Evolutionary conservation across 30 jellyfish, hydroid and myxozoan genomes (phyloP).

Genomic region (Chrysaora quinquecirrha): DNA sequence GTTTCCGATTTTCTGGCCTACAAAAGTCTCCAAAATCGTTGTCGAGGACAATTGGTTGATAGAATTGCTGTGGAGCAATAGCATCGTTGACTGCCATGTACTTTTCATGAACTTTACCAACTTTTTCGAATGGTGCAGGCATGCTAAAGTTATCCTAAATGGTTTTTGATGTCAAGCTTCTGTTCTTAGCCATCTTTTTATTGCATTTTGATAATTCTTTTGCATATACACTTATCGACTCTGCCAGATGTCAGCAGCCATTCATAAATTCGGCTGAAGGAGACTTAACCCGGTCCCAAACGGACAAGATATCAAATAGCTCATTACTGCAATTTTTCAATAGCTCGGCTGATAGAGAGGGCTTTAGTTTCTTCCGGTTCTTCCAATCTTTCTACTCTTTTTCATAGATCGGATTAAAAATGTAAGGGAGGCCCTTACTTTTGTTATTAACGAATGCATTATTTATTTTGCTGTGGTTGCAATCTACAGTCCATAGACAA

Average conservation of each 20-base stretch:
- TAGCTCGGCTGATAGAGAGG: constrained; percentile 6
- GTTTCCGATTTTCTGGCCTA: constrained; percentile 1
- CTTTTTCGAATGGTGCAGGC: constrained; percentile 24
- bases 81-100: not conserved
- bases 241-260: constrained; percentile 21
- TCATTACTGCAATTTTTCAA: not conserved
- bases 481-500: constrained; percentile 8
- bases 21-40: not conserved
- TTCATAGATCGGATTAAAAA: constrained; percentile 2
- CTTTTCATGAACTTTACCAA: not conserved
- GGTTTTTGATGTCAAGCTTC: not conserved
- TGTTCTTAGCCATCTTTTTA: not conserved
- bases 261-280: constrained; percentile 3
- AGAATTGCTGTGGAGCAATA: not conserved
- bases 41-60: constrained; percentile 14
- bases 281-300: not conserved
- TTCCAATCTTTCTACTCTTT: constrained; percentile 18
- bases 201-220: not conserved
- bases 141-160: not conserved
- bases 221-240: not conserved
- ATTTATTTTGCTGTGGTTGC: constrained; percentile 12
- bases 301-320: constrained; percentile 14
- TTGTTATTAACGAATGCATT: not conserved
- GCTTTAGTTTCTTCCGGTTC: constrained; percentile 12
- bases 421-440: constrained; percentile 18